Evolutionary conservation across 2,888 invertebrate genomes (phyloP).

Genomic region (Clitarchus hookeri): DNA sequence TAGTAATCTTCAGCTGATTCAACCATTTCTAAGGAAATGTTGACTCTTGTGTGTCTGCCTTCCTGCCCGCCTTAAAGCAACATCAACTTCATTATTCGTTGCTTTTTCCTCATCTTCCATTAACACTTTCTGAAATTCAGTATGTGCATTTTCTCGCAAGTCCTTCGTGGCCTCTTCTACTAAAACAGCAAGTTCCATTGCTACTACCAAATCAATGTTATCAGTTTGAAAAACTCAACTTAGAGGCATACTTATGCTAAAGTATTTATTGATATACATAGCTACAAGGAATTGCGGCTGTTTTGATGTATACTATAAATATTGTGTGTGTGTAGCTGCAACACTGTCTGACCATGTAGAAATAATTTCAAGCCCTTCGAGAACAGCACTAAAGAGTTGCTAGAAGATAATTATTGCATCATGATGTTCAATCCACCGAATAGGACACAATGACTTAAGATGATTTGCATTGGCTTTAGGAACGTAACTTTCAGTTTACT

Average conservation of each 20-base stretch:
- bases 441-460: conserved; percentile 1
- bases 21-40: background rate
- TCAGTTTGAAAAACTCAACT: background rate
- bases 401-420: conserved; percentile 24
- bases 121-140: background rate
- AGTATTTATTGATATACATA: background rate
- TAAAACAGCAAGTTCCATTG: too few species aligned
- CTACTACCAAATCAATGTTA: background rate
- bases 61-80: background rate
- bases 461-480: conserved; percentile 12
- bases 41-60: background rate
- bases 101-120: background rate
- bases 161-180: too few species aligned
- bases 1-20: conserved; percentile 3
- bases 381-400: conserved; percentile 10
- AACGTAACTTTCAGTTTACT: background rate
- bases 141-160: too few species aligned
- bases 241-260: too few species aligned
- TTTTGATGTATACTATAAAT: background rate
- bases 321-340: background rate
- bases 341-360: background rate
- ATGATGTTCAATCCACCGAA: conserved; percentile 27
- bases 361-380: conserved; percentile 22
- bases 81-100: too few species aligned
- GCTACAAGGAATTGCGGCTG: background rate